These are phyloP conservation scores for Hassar affinis DNA, from an alignment of 2,113 vertebrate genomes.

Conservation along the genomic window DNA sequence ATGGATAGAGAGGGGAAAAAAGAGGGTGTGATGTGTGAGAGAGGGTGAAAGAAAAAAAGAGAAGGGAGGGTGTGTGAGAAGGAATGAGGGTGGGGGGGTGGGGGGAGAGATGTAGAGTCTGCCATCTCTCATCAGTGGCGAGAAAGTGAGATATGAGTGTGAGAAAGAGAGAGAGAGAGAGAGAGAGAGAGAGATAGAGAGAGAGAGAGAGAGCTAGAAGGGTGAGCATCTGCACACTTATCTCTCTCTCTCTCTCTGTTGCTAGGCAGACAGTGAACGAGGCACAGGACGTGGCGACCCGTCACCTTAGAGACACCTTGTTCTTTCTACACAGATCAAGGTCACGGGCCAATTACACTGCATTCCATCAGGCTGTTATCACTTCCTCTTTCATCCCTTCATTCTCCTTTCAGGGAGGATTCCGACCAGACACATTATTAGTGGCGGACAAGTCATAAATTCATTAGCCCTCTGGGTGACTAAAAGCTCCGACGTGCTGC, in stretches of 20 bases:
- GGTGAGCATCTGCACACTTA: background rate
- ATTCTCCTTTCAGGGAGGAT: background rate
- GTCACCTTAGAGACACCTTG: conserved; percentile 13
- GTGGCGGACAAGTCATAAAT: background rate
- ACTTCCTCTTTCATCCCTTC: background rate
- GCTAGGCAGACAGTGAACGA: conserved; percentile 45
- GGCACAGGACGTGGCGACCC: conserved; percentile 30
- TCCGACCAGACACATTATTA: background rate
- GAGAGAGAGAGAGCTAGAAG: background rate
- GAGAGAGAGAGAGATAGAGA: conserved; percentile 21
- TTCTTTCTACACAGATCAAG: conserved; percentile 14
- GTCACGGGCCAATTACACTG: conserved; percentile 25
- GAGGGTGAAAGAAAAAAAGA: background rate
- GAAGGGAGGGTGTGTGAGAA: conserved; percentile 15
- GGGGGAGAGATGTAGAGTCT: conserved; percentile 45
- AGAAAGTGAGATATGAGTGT: conserved; percentile 25
- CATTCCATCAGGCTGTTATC: background rate
- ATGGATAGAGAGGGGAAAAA: background rate
- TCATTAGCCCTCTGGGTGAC: background rate
- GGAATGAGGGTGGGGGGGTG: conserved; percentile 8
- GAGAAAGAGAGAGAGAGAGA: background rate
- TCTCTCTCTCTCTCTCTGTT: conserved; percentile 33
- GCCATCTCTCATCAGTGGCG: conserved; percentile 28
- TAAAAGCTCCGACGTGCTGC: background rate
- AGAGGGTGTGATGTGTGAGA: background rate